Base-by-base conservation (phyloP, 2,797 vertebrate species). In the Manis pentadactyla region DNA sequence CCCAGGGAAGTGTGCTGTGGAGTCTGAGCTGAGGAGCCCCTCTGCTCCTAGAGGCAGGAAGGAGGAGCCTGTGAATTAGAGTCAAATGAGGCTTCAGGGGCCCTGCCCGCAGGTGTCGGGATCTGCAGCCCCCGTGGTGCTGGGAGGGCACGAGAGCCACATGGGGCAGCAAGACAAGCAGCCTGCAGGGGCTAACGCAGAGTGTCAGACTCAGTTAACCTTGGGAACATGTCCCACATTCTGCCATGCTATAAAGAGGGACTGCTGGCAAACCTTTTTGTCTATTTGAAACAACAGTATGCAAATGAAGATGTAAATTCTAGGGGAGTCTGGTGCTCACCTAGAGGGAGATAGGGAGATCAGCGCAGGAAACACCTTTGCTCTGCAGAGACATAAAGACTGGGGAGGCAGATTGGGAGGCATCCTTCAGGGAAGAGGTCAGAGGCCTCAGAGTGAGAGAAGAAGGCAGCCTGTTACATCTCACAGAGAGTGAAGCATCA, bases 61-160 rank as follows among this genome's bases (percentile, higher is more conserved):
- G 73, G 69, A 78, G 0, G 6, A 27, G 3, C 13, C 42, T 27
- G 27, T 9, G 82, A 74, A 34, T 7, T 17, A 63, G 68, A 39
- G 29, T 71, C 14, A 15, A 0, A 25, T 34, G 12, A 13, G 9
- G 31, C 29, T 19, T 46, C 66, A 5, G 10, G 0, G 49, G 27
- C 19, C 59, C 46, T 13, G 69, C 39, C 23, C 13, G 13, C 15
- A 39, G 74, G 57, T 55, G 55, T n/a, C 37, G 42, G 73, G 23
- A 31, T 31, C 14, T 61, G 37, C 34, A 1, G 1, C 21, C 9
- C 3, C 11, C 15, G 13, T 5, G 1, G 29, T 31, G 19, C 3
- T 12, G 21, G 21, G 29, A 9, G 4, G 1, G 0, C 0, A 1
- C 27, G 12, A 46, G 31, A 1, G 7, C 15, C 4, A 31, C 12